A percentile compares a stretch with the other conserved stretches of the same genome.
These are phyloP conservation scores for Paramormyrops kingsleyae DNA, from an alignment of 2,113 vertebrate species.

Conservation along the genomic window DNA sequence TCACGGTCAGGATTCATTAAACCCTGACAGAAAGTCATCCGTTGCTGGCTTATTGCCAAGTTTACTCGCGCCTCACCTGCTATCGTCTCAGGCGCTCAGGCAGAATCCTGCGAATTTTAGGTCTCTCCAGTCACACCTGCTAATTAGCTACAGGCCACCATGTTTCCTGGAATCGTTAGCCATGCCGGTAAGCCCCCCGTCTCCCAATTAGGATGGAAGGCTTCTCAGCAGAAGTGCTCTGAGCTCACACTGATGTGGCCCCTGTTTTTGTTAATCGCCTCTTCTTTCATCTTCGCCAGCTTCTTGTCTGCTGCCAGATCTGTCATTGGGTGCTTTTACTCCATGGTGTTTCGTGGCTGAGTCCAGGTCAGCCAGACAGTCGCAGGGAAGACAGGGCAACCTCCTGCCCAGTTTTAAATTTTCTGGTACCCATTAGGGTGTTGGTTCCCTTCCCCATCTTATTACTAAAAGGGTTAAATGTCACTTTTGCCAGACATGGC, in stretches of 20 bases:
- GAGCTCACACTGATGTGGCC: not conserved
- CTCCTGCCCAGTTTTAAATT: too few relatives aligned
- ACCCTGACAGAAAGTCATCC: not conserved
- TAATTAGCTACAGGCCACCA: constrained; percentile 9
- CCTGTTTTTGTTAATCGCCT: not conserved
- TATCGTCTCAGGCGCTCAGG: not conserved
- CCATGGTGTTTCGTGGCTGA: not conserved
- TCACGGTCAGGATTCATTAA: not conserved
- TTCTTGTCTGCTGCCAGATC: not conserved
- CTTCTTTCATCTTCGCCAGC: constrained; percentile 14
- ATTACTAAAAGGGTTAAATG: not conserved
- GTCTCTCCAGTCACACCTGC: constrained; percentile 7
- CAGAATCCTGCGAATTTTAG: not conserved
- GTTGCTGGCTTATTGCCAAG: not conserved
- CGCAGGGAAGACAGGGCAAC: not conserved
- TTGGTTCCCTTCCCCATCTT: not conserved
- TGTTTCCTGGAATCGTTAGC: not conserved
- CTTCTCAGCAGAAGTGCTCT: not conserved
- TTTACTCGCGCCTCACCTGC: not conserved
- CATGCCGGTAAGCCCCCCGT: not conserved
- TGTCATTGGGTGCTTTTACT: not conserved
- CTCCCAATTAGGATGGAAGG: constrained; percentile 15
- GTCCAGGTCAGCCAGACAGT: not conserved
- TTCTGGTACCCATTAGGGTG: not conserved
- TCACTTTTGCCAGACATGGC: not conserved